Evolutionary conservation across 2,113 vertebrate species (phyloP), one percentile per base, ranked within the genome.

Genomic region (Todiramphus saurophagus): DNA sequence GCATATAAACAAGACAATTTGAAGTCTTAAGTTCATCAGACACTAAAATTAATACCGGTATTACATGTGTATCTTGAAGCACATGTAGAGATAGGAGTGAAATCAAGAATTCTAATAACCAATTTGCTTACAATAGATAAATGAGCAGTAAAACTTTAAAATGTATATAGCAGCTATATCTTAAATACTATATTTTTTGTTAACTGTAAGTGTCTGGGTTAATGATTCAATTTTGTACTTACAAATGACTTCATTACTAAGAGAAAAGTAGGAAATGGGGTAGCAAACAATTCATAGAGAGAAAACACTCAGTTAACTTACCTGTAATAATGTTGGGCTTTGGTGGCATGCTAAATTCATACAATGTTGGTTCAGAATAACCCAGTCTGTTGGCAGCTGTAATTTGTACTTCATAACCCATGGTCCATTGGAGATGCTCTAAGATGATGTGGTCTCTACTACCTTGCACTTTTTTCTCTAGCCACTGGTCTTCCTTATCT

Each of bases 401-500:
- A 94, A 99, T 99, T 95, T 99, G 99, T 74, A 99, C 99, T 97
- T 99, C 99, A 1, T 99, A 99, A 69, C 98, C 98, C 75, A 99
- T 99, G 95, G 99, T 99, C 99, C 99, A 99, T 8, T 99, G 99
- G 51, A 99, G 98, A 44, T 99, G 98, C 94, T 99, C 99, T 93
- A 99, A 97, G 95, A 99, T 98, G 24, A 99, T 99, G 35, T 99
- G 99, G 77, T 99, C 99, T 83, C 98, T 99, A 33, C 98, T 98
- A n/a, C 99, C 99, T 2, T 99, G 99, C 4, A 99, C 98, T 28
- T 99, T 98, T 97, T 99, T 99, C 94, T 99, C 99, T 97, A 99
- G 98, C 99, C 99, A 99, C 89, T 99, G 99, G 24, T 99, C 99
- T 97, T 99, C 99, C 90, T 99, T 99, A 93, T 99, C 99, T 99